Base-by-base conservation (phyloP, 2,797 vertebrate genomes). In the Myoxocephalus aenaeus region DNA sequence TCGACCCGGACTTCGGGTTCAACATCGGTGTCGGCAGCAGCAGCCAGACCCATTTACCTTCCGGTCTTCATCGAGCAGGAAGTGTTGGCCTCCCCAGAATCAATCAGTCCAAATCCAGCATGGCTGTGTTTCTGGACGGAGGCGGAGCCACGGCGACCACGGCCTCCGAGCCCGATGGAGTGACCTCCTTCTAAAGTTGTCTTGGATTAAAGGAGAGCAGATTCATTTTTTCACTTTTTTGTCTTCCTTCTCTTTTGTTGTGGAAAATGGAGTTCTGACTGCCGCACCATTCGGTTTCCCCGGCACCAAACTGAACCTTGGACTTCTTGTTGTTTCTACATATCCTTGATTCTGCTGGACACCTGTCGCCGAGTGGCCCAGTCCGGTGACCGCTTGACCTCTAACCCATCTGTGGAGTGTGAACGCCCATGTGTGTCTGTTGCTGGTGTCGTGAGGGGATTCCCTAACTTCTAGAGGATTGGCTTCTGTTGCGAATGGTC, bases 51-150 rank as follows among this genome's bases (percentile, higher is more conserved):
- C 48, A 76, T 13, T 44, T 63, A 25, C 57, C 85, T 9, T 63
- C 93, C 76, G 61, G 87, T 5, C 70, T 46, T 44, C 63, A 54
- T 0, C 88, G 87, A 75, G 27, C 70, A 17, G 75, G 80, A 40
- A 59, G 73, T 0, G 81, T 91, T 0, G 87, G 82, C 66, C 91
- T 93, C 78, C 95, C 96, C 62, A 85, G 59, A 77, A 80, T 92
- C 65, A 90, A 82, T 50, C 92, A 90, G 62, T 93, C 90, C 1
- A 97, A 97, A 81, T 97, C 97, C 81, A 97, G 96, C 95, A 97
- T 96, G 27, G 96, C 97, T 0, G 96, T 98, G 22, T 97, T 96
- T 89, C 93, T 97, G 61, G 94, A 96, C 0, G 96, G 96, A 48
- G 95, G 95, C 11, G 96, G 96, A 88, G 93, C 95, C 85, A 97